Percentiles rank a stretch among this genome's conserved stretches.
Conservation (phyloP, 2,888 invertebrate genomes). For the Leptopilina myrica region DNA sequence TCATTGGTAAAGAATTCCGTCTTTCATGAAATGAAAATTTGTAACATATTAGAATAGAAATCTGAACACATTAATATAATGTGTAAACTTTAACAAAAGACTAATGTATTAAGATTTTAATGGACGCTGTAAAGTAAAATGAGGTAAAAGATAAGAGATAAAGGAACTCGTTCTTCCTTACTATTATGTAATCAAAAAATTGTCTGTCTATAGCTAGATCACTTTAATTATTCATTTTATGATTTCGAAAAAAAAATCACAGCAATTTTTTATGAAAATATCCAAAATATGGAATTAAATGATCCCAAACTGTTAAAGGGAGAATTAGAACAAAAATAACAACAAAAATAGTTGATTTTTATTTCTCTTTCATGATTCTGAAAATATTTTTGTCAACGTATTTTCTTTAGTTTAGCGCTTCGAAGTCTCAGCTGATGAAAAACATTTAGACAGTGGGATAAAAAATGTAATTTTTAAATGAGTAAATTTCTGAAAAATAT, state of each 20-base stretch:
- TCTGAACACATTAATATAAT: not conserved
- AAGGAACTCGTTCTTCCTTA: conserved; percentile 37
- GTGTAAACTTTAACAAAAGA: not conserved
- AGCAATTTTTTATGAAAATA: not conserved
- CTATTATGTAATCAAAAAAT: conserved; percentile 24
- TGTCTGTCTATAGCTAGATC: not conserved
- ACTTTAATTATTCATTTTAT: not conserved
- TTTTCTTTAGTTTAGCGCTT: too few species aligned
- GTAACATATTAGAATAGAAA: not conserved
- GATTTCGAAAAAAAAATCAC: not conserved
- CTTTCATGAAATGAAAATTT: not conserved
- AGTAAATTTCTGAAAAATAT: too few species aligned
- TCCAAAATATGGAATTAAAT: too few species aligned
- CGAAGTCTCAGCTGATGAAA: too few species aligned
- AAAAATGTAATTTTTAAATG: too few species aligned
- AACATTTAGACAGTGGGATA: too few species aligned
- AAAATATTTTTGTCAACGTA: too few species aligned
- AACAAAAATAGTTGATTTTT: too few species aligned
- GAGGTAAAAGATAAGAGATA: conserved; percentile 35
- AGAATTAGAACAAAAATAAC: too few species aligned
- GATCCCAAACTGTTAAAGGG: too few species aligned
- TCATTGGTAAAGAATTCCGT: not conserved
- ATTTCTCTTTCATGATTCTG: too few species aligned
- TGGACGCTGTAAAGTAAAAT: conserved; percentile 8
- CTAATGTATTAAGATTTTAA: not conserved